phyloP scores from a whole-genome alignment of 2,888 invertebrate genomes.

The Tyria jacobaeae region DNA sequence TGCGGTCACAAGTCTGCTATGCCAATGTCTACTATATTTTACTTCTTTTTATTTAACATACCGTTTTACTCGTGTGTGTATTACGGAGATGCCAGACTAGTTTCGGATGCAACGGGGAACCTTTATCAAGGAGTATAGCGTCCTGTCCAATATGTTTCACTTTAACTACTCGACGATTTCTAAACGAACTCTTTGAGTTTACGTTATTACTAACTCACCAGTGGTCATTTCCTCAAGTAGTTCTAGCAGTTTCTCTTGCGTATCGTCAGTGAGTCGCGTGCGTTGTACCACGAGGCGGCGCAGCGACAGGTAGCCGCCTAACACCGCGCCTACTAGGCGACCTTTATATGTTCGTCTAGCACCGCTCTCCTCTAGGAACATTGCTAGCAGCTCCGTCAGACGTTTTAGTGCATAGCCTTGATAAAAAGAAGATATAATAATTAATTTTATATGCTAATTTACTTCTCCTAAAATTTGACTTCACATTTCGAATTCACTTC shows the following conservation, averaged over 20 bases:
- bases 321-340: slow-evolving; percentile 94
- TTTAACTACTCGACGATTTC: too few relatives aligned
- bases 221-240: slow-evolving; percentile 98
- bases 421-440: background rate
- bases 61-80: too few relatives aligned
- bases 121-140: too few relatives aligned
- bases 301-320: slow-evolving; percentile 97
- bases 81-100: too few relatives aligned
- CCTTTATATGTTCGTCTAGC: slow-evolving; percentile 97
- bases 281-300: slow-evolving; percentile 97
- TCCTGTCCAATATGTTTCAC: too few relatives aligned
- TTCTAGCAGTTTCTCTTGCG: slow-evolving; percentile 97
- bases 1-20: too few relatives aligned
- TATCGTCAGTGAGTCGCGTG: slow-evolving; percentile 97
- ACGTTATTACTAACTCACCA: slow-evolving; percentile 82
- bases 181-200: too few relatives aligned
- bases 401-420: slow-evolving; percentile 95
- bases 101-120: too few relatives aligned
- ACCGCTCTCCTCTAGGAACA: slow-evolving; percentile 94
- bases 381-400: slow-evolving; percentile 94
- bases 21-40: too few relatives aligned
- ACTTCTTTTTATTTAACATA: too few relatives aligned
- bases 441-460: background rate
- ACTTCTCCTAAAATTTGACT: too few relatives aligned
- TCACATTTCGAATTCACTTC: too few relatives aligned